These are phyloP conservation scores for Actias luna DNA, from an alignment of 2,888 invertebrate species.

Conservation along the genomic window DNA sequence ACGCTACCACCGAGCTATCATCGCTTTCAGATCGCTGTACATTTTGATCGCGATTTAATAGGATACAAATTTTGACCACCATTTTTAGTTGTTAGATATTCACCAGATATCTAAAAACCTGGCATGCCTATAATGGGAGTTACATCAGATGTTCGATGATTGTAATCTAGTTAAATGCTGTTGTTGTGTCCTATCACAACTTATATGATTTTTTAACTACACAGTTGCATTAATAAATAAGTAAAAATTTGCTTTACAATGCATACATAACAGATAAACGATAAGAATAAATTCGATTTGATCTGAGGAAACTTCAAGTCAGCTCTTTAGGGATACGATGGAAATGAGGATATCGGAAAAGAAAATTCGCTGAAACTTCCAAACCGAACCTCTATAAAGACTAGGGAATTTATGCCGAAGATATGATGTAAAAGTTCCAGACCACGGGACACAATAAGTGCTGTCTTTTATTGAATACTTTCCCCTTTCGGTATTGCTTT, in stretches of 20 bases:
- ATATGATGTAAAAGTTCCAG: conserved; percentile 2
- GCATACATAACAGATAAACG: neutral
- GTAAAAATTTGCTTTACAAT: neutral
- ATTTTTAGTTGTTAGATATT: no score
- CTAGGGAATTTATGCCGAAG: neutral
- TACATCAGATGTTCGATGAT: no score
- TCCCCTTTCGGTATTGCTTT: conserved; percentile 10
- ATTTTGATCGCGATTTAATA: no score
- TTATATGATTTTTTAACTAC: no score
- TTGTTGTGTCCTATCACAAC: no score
- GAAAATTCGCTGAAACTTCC: neutral
- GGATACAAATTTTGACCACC: no score
- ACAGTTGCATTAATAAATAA: no score
- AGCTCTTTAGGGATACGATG: neutral
- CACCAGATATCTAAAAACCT: no score
- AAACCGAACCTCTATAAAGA: conserved; percentile 2
- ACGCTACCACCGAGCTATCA: no score
- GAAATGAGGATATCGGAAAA: neutral
- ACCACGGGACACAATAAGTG: neutral
- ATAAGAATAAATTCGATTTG: neutral
- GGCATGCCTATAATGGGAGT: no score
- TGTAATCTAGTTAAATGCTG: no score
- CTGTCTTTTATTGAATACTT: conserved; percentile 12
- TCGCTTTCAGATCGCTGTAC: no score
- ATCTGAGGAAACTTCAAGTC: neutral